These are phyloP conservation scores for Coenonympha arcania DNA, from an alignment of 2,888 invertebrate species.

Conservation along the genomic window DNA sequence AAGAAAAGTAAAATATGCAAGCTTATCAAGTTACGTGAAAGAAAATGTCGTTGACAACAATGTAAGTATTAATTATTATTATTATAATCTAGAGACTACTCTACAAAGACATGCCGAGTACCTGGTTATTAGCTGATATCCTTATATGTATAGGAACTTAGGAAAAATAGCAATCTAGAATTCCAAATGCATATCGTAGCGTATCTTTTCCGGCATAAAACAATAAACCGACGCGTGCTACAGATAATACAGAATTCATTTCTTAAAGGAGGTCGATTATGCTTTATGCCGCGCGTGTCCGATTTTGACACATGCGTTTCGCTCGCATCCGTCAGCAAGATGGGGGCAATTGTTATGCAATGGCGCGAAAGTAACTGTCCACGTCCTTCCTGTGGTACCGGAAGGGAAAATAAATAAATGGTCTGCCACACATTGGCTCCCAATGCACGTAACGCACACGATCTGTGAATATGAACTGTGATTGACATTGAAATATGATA, in stretches of 20 bases:
- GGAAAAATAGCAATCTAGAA: not conserved
- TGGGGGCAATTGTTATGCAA: slow-evolving; percentile 44
- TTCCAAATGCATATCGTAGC: not conserved
- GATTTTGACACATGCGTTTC: slow-evolving; percentile 25
- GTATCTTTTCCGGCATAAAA: slow-evolving; percentile 4
- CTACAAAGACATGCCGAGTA: too few species aligned
- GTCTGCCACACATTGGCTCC: slow-evolving; percentile 25
- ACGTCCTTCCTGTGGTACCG: slow-evolving; percentile 41
- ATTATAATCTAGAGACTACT: too few species aligned
- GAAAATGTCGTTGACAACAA: too few species aligned
- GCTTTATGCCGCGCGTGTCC: slow-evolving; percentile 17
- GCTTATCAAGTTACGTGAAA: too few species aligned
- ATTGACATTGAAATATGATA: slow-evolving; percentile 38
- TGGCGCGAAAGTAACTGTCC: slow-evolving; percentile 46
- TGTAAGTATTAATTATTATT: too few species aligned
- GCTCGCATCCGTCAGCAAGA: slow-evolving; percentile 33
- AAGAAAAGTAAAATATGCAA: too few species aligned
- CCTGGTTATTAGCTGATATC: too few species aligned
- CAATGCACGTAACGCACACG: slow-evolving; percentile 31
- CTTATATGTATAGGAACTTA: not conserved
- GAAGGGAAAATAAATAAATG: slow-evolving; percentile 36
- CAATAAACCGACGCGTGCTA: slow-evolving; percentile 7
- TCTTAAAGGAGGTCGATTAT: slow-evolving; percentile 19
- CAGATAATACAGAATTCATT: slow-evolving; percentile 7
- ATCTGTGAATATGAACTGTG: slow-evolving; percentile 30